Base-by-base conservation (phyloP, 35 echinoderm and acorn worm genomes). In the Ophioderma brevispina region DNA sequence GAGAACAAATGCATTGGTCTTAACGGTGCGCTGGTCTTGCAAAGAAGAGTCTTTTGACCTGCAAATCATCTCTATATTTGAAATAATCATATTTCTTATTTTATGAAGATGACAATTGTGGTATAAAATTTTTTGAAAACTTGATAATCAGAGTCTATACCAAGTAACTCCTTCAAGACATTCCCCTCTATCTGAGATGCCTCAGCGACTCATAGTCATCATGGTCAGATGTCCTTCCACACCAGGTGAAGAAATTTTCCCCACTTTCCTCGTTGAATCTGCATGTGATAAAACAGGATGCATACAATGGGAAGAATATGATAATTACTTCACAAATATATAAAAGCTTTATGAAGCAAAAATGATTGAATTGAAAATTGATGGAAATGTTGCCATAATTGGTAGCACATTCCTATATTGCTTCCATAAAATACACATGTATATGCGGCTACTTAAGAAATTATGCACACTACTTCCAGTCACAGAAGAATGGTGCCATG, bases 181-280 rank as follows among this genome's bases (percentile, higher is more conserved):
- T 23, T 30, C n/a, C 39, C 21, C 83, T 85, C 82, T 98, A 87
- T 43, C 77, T 87, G 84, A 94, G 18, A 35, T 98, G 10, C 81
- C 96, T 31, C 78, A 94, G 37, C 86, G 81, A 31, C 46, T 98
- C 28, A 78, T 91, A 32, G 77, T 39, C 21, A 88, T 98, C 39
- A 98, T 98, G 96, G 93, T 98, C 0, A 86, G 56, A 31, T 88
- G 90, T 42, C 82, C 96, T 19, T 88, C 90, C 59, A 91, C 89
- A 56, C 18, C 34, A 38, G 78, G n/a, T n/a, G n/a, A n/a, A n/a
- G n/a, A n/a, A n/a, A n/a, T n/a, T n/a, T n/a, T n/a, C n/a, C n/a
- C n/a, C n/a, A 18, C 21, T 14, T 37, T 21, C 25, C 56, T 35
- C 76, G 43, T 36, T 19, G 0, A 31, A 84, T 40, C 14, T 17